phyloP scores from a whole-genome alignment of 2,113 vertebrate species.

The Vireo altiloquus region DNA sequence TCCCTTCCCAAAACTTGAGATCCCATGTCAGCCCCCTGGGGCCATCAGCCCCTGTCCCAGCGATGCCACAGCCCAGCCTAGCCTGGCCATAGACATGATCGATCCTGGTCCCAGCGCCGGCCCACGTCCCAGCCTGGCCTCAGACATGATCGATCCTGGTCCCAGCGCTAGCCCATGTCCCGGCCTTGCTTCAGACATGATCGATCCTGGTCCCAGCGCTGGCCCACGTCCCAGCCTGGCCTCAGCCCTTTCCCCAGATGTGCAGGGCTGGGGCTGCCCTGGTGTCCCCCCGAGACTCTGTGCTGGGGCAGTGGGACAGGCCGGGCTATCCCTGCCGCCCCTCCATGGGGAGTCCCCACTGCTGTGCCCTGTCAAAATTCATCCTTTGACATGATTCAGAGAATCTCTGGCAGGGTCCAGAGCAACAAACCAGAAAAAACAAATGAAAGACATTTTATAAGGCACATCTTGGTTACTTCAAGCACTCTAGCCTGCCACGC shows the following conservation, averaged over 20 bases:
- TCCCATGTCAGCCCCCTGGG: fast-evolving
- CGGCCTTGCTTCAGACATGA: too few relatives aligned
- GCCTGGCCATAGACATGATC: fast-evolving
- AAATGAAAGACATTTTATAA: background rate
- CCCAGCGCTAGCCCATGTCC: fast-evolving
- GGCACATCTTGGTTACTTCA: background rate
- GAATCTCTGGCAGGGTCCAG: background rate
- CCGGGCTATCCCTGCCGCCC: fast-evolving
- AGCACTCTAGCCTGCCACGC: background rate
- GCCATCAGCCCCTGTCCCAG: background rate
- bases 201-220: fast-evolving
- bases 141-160: fast-evolving
- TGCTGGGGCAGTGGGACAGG: too few relatives aligned
- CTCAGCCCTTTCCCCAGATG: background rate
- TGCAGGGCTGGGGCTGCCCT: background rate
- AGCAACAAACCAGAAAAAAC: background rate
- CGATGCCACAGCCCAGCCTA: background rate
- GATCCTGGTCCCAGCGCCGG: fast-evolving
- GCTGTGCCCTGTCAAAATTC: background rate
- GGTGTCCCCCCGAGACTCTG: fast-evolving
- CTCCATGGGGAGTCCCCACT: fast-evolving
- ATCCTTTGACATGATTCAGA: background rate
- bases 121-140: background rate
- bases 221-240: background rate
- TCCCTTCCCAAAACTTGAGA: background rate